Evolutionary conservation across 2,113 vertebrate species (phyloP).

Genomic region (Falco punctatus): DNA sequence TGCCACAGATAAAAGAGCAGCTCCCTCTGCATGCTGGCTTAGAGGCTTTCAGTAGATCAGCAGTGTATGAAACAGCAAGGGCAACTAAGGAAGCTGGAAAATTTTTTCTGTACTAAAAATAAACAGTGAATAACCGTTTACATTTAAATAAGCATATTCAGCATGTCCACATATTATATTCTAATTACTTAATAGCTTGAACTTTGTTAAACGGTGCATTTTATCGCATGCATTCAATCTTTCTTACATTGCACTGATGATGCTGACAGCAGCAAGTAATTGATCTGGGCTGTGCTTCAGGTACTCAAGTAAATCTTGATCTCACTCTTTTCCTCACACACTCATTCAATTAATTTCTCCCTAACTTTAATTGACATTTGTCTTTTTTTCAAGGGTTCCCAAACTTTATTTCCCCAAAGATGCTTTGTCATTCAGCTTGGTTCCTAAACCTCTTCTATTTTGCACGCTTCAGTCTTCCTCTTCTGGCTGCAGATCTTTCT

Average conservation of each 20-base stretch:
- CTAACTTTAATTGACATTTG: slow-evolving; percentile 27
- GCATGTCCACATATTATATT: slow-evolving; percentile 66
- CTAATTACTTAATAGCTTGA: slow-evolving; percentile 67
- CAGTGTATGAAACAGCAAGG: slow-evolving; percentile 11
- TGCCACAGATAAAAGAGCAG: background rate
- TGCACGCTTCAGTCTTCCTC: background rate
- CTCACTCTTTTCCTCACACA: background rate
- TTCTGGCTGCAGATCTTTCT: background rate
- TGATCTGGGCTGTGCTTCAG: slow-evolving; percentile 58
- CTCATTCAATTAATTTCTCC: slow-evolving; percentile 48
- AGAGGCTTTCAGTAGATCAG: background rate
- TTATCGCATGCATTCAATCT: slow-evolving; percentile 51
- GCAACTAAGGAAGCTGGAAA: slow-evolving; percentile 19
- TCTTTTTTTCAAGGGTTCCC: slow-evolving; percentile 23
- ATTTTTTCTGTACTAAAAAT: slow-evolving; percentile 52
- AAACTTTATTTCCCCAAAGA: background rate
- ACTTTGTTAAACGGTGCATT: slow-evolving; percentile 47
- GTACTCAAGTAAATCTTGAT: slow-evolving; percentile 53
- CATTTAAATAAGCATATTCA: slow-evolving; percentile 64
- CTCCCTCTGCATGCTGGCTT: background rate
- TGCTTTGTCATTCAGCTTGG: slow-evolving; percentile 10
- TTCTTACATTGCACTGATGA: slow-evolving; percentile 6
- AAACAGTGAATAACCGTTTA: slow-evolving; percentile 51
- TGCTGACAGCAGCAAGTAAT: slow-evolving; percentile 62
- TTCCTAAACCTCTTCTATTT: background rate